Evolutionary conservation across 2,888 invertebrate genomes (phyloP).

Genomic region (Melitaea athalia): DNA sequence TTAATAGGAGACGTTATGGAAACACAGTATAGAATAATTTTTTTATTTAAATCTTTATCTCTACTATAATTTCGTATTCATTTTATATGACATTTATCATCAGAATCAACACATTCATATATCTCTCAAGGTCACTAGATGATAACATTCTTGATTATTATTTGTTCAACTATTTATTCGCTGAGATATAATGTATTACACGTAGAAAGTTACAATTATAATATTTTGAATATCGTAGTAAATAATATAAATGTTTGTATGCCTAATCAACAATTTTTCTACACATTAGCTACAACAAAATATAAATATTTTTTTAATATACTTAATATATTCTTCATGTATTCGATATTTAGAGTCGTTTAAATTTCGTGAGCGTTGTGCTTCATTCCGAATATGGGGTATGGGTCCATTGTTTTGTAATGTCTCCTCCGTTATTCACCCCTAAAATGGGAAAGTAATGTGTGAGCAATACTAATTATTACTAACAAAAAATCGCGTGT

Average conservation of each 20-base stretch:
- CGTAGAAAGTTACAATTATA: not conserved
- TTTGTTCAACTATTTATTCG: conserved; percentile 30
- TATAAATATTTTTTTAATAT: conserved; percentile 3
- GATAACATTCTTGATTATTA: conserved; percentile 34
- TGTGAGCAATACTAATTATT: conserved; percentile 78
- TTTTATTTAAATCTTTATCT: not conserved
- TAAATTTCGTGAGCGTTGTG: conserved; percentile 53
- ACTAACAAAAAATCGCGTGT: conserved; percentile 63
- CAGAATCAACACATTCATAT: conserved; percentile 26
- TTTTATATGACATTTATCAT: not conserved
- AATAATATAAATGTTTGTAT: too few relatives aligned
- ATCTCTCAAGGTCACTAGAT: conserved; percentile 34
- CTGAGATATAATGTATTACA: not conserved
- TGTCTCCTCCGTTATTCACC: conserved; percentile 70
- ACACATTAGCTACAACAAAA: too few relatives aligned
- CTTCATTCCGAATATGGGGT: conserved; percentile 56
- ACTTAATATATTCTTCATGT: too few relatives aligned
- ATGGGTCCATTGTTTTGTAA: conserved; percentile 63
- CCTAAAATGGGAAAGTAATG: conserved; percentile 66
- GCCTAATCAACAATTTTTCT: too few relatives aligned
- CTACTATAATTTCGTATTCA: not conserved
- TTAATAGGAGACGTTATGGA: not conserved
- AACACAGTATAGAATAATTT: not conserved
- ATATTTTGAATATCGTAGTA: not conserved
- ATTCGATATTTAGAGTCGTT: conserved; percentile 27